Conservation (phyloP, 2,113 vertebrate genomes). For the Burhinus bistriatus region DNA sequence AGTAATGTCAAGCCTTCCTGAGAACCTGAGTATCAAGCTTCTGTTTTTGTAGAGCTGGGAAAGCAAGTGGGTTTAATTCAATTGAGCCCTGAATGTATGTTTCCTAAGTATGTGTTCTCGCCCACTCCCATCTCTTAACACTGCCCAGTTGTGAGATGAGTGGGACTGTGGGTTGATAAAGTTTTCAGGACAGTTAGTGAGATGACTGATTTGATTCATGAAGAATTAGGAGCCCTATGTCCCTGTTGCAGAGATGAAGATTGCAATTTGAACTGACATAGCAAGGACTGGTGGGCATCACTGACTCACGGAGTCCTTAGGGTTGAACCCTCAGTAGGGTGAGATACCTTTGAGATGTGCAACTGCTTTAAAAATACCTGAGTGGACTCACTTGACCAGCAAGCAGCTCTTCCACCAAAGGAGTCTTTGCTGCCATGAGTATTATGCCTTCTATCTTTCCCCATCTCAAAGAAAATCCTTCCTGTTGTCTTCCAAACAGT, state of each 20-base stretch:
- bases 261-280: background rate
- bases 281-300: background rate
- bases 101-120: background rate
- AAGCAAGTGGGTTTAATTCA: slow-evolving; percentile 22
- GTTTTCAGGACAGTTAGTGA: background rate
- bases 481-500: background rate
- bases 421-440: background rate
- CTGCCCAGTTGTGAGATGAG: background rate
- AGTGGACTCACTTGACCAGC: background rate
- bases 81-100: background rate
- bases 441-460: background rate
- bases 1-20: background rate
- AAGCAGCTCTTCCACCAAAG: background rate
- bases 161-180: background rate
- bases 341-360: background rate
- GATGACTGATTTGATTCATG: background rate
- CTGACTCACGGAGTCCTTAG: background rate
- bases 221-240: background rate
- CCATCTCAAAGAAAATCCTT: background rate
- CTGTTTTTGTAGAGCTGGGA: background rate
- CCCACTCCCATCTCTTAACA: background rate
- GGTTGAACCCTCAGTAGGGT: background rate
- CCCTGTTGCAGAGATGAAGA: background rate
- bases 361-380: background rate
- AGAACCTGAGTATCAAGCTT: background rate